phyloP scores from a whole-genome alignment of 2,797 vertebrate genomes.

The Eupleurogrammus muticus region DNA sequence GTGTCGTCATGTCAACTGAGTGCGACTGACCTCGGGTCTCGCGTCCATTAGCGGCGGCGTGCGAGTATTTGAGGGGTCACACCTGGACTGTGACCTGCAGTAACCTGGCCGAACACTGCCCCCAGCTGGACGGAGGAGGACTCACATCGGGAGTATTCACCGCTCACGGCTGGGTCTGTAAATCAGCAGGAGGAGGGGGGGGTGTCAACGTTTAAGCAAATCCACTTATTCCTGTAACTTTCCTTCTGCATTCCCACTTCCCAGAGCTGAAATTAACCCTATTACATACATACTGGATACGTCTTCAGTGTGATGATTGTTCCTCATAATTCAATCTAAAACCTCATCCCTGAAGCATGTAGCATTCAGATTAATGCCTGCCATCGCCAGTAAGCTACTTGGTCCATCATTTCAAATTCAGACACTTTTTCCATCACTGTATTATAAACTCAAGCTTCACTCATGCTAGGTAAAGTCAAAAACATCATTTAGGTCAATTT shows the following conservation, averaged over 20 bases:
- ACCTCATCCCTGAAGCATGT: neutral
- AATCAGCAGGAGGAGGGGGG: too few relatives aligned
- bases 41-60: slow-evolving; percentile 52
- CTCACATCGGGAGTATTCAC: slow-evolving; percentile 20
- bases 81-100: slow-evolving; percentile 82
- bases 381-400: neutral
- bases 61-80: slow-evolving; percentile 74
- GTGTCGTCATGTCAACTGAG: slow-evolving; percentile 28
- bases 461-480: neutral
- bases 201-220: too few relatives aligned
- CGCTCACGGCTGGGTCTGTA: neutral
- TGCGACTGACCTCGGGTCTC: slow-evolving; percentile 50
- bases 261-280: neutral
- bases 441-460: neutral
- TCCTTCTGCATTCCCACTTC: neutral
- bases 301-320: neutral
- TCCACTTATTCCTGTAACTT: neutral
- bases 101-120: slow-evolving; percentile 84
- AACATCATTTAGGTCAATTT: slow-evolving; percentile 10
- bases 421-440: neutral
- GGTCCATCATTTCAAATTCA: neutral
- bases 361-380: neutral
- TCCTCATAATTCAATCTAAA: neutral
- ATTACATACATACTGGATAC: neutral
- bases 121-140: slow-evolving; percentile 48